These are phyloP conservation scores for Folsomia manolachei DNA, from an alignment of 2,888 invertebrate genomes.

Conservation along the genomic window DNA sequence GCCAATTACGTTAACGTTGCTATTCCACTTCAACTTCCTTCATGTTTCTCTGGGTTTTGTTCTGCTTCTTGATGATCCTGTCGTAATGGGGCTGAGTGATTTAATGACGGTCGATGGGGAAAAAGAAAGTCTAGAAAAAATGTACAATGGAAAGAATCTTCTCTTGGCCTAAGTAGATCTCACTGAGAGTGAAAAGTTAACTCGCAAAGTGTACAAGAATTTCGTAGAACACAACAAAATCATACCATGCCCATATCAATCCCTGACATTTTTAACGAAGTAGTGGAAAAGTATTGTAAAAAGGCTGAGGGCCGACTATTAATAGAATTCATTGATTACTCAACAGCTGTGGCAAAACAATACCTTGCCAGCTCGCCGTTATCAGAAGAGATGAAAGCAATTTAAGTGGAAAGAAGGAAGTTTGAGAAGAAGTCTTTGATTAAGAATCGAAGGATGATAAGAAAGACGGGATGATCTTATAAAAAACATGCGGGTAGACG, in stretches of 20 bases:
- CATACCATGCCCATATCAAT: too few relatives aligned
- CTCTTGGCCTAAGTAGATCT: too few relatives aligned
- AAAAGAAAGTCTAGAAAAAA: not conserved
- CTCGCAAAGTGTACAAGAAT: not conserved
- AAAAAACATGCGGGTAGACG: too few relatives aligned
- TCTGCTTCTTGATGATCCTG: conserved; percentile 23
- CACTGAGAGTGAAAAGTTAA: not conserved
- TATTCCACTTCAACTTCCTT: not conserved
- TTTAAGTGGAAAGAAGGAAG: conserved; percentile 11
- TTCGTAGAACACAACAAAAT: not conserved
- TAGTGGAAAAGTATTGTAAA: too few relatives aligned
- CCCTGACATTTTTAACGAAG: not conserved
- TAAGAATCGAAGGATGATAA: not conserved
- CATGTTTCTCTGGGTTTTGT: conserved; percentile 10
- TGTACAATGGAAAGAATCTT: not conserved
- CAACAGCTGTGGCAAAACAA: not conserved
- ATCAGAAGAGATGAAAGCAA: not conserved
- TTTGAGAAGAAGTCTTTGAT: not conserved
- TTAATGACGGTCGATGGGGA: conserved; percentile 2
- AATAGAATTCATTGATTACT: conserved; percentile 3
- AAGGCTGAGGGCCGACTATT: not conserved
- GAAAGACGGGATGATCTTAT: not conserved
- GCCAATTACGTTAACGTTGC: not conserved
- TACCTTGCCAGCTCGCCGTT: not conserved
- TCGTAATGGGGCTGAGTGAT: conserved; percentile 10